A percentile compares a stretch with the other conserved stretches of the same genome.
These are phyloP conservation scores for Sarcophaga rosellei DNA, from an alignment of 2,888 invertebrate genomes.

Conservation along the genomic window DNA sequence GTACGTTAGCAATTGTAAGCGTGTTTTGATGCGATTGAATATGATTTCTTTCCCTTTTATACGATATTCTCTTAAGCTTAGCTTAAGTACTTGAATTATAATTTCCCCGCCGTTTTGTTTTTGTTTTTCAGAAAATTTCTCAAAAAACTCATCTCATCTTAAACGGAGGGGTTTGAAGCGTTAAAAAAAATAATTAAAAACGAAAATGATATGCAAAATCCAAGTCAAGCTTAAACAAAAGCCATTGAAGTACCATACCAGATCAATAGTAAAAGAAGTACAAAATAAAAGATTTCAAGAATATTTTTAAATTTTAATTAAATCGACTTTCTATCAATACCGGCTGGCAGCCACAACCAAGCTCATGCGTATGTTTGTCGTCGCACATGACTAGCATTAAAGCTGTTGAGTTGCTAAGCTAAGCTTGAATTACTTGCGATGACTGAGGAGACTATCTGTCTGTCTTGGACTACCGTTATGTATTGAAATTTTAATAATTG, in stretches of 20 bases:
- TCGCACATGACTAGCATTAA: slow-evolving; percentile 6
- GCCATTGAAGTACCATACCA: too few species aligned
- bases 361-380: slow-evolving; percentile 1
- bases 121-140: too few species aligned
- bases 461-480: background rate
- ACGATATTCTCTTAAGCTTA: slow-evolving; percentile 40
- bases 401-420: background rate
- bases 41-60: slow-evolving; percentile 40
- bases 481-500: background rate
- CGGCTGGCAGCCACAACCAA: background rate
- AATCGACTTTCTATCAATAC: slow-evolving; percentile 40
- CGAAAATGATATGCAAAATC: slow-evolving; percentile 55
- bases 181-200: slow-evolving; percentile 19
- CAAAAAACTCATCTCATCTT: too few species aligned
- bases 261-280: too few species aligned
- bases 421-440: background rate
- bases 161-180: too few species aligned
- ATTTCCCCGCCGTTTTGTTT: background rate
- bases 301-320: slow-evolving; percentile 31
- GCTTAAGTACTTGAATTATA: background rate
- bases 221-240: too few species aligned
- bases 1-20: slow-evolving; percentile 27
- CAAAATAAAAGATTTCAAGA: background rate
- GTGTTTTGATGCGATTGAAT: slow-evolving; percentile 39
- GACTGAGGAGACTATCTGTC: background rate